Conservation (phyloP, 2,888 invertebrate genomes). For the Mantis religiosa region DNA sequence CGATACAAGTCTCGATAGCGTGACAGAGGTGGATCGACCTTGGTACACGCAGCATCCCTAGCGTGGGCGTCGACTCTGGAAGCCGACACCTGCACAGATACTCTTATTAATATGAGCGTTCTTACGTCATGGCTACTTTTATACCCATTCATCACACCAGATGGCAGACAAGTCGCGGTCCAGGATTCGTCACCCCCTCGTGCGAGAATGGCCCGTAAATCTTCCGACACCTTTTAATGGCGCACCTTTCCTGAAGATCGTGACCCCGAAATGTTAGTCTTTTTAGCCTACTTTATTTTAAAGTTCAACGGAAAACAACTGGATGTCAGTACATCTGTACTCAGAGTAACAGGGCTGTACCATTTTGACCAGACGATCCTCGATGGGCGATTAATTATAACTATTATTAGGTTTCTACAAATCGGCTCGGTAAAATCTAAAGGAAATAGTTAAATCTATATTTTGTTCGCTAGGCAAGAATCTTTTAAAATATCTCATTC, state of each 20-base stretch:
- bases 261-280: neutral
- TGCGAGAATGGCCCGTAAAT: neutral
- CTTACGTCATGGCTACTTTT: neutral
- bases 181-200: neutral
- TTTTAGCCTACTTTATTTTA: neutral
- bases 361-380: too few species aligned
- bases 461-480: too few species aligned
- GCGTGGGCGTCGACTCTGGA: neutral
- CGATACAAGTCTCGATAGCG: neutral
- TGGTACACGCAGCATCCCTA: neutral
- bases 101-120: neutral
- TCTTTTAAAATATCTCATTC: too few species aligned
- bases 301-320: too few species aligned
- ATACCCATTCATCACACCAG: constrained; percentile 11
- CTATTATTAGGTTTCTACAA: too few species aligned
- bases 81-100: neutral
- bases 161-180: constrained; percentile 4
- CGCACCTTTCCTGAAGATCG: neutral
- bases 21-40: neutral
- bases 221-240: neutral
- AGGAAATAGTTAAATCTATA: too few species aligned
- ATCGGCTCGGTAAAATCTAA: too few species aligned
- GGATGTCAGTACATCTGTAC: too few species aligned
- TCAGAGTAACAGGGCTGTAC: too few species aligned
- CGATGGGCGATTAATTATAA: too few species aligned